Evolutionary conservation across 2,888 invertebrate species (phyloP).

Genomic region (Eristalinus aeneus): DNA sequence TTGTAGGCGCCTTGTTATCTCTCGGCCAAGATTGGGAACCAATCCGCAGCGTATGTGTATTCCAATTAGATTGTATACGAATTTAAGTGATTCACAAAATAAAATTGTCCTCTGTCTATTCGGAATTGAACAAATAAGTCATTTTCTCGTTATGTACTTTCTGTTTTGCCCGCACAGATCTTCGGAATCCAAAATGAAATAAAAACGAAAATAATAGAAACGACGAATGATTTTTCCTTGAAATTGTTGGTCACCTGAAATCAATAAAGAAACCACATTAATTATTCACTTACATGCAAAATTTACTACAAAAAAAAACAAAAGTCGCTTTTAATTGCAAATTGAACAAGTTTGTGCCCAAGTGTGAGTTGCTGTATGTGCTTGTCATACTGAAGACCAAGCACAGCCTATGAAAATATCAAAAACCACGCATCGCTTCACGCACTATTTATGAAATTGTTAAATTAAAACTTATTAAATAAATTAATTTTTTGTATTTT

Average conservation of each 20-base stretch:
- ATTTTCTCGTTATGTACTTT: slow-evolving; percentile 2
- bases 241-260: slow-evolving; percentile 67
- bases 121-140: slow-evolving; percentile 7
- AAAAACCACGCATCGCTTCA: not conserved
- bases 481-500: slow-evolving; percentile 11
- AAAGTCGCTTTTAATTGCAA: slow-evolving; percentile 15
- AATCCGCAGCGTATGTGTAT: slow-evolving; percentile 15
- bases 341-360: slow-evolving; percentile 6
- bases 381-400: not conserved
- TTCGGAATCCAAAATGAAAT: slow-evolving; percentile 44
- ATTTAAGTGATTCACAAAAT: slow-evolving; percentile 42
- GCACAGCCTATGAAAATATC: not conserved
- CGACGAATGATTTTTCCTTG: slow-evolving; percentile 62
- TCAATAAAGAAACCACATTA: slow-evolving; percentile 25
- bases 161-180: slow-evolving; percentile 47
- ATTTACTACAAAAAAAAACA: slow-evolving; percentile 14
- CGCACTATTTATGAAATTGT: not conserved
- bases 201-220: slow-evolving; percentile 57
- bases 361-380: slow-evolving; percentile 1
- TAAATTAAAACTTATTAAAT: not conserved
- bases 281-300: slow-evolving; percentile 31
- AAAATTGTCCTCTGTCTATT: slow-evolving; percentile 34
- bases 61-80: slow-evolving; percentile 49
- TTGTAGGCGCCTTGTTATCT: slow-evolving; percentile 24
- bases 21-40: not conserved